Conservation (phyloP, 1,140 invertebrate species). For the Teleopsis dalmanni region DNA sequence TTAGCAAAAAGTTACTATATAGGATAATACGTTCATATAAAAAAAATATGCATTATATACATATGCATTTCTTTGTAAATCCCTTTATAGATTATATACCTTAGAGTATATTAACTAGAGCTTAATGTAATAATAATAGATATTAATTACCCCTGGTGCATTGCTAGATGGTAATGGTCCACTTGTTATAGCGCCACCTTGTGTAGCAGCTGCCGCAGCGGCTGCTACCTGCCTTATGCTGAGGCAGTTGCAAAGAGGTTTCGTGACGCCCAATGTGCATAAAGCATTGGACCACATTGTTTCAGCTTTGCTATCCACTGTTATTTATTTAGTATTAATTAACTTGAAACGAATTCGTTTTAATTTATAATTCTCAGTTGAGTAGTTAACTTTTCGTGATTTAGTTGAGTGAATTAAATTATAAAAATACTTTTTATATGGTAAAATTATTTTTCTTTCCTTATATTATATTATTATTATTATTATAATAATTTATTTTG, state of each 20-base stretch:
- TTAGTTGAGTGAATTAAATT: background rate
- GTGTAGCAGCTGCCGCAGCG: conserved; percentile 35
- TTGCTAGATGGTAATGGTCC: conserved; percentile 21
- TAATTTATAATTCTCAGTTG: background rate
- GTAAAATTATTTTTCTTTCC: background rate
- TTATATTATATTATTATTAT: too few species aligned
- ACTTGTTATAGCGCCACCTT: conserved; percentile 30
- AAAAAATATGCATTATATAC: too few species aligned
- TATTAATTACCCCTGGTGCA: conserved; percentile 18
- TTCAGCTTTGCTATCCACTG: conserved; percentile 38
- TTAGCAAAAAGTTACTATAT: too few species aligned
- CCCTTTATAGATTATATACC: too few species aligned
- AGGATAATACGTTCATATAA: too few species aligned
- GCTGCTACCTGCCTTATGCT: conserved; percentile 44
- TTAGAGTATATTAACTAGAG: too few species aligned
- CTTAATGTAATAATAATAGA: background rate
- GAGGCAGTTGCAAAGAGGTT: conserved; percentile 42
- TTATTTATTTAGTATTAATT: conserved; percentile 14
- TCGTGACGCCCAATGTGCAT: conserved; percentile 44
- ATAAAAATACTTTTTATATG: background rate
- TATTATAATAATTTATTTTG: too few species aligned
- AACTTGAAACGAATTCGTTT: too few species aligned
- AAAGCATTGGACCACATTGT: conserved; percentile 44
- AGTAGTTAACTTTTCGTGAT: background rate
- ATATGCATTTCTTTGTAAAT: too few species aligned